Percentiles rank a stretch among this genome's conserved stretches.
Evolutionary conservation across 2,113 vertebrate species (phyloP).

Genomic region (Miniopterus natalensis): DNA sequence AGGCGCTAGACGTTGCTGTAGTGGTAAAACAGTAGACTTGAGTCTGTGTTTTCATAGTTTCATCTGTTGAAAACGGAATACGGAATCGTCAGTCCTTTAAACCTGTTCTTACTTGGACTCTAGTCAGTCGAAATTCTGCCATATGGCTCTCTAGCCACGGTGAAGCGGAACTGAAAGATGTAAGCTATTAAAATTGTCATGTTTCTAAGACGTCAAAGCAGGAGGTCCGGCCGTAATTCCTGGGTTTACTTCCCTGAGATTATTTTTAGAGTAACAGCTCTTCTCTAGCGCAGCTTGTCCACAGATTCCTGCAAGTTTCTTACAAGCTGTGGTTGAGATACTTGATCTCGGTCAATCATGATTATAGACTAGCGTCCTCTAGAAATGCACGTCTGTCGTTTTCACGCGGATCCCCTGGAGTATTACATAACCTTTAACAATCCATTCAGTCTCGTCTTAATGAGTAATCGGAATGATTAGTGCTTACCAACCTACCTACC

Average conservation of each 20-base stretch:
- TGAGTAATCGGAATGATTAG: neutral
- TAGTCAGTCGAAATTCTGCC: neutral
- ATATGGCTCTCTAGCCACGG: neutral
- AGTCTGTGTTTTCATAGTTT: conserved; percentile 48
- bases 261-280: conserved; percentile 13
- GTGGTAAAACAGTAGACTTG: neutral
- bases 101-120: conserved; percentile 6
- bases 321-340: neutral
- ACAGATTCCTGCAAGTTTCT: neutral
- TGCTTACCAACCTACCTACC: too few relatives aligned
- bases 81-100: neutral
- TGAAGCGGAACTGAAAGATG: neutral
- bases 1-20: neutral
- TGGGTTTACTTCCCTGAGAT: neutral
- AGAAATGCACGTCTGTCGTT: neutral
- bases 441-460: neutral
- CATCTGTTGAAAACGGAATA: neutral
- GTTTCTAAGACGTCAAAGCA: conserved; percentile 7
- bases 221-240: neutral
- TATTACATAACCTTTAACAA: neutral
- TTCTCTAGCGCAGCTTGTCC: neutral
- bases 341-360: neutral
- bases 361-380: neutral
- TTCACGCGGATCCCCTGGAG: neutral
- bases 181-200: neutral